These are phyloP conservation scores for Pollicipes pollicipes DNA, from an alignment of 1,140 invertebrate species.

Conservation along the genomic window DNA sequence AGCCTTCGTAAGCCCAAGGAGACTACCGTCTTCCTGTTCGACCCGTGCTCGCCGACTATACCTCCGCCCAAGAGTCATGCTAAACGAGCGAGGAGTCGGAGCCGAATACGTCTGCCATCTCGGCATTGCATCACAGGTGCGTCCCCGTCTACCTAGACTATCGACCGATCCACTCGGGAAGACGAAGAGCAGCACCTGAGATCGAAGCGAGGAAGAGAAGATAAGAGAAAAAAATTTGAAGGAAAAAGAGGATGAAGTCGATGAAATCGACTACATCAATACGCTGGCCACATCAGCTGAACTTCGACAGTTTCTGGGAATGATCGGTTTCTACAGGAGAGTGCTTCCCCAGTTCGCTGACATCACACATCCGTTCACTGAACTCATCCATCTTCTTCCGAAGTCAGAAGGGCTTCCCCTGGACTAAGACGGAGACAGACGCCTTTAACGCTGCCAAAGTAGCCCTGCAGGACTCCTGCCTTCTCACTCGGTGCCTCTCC, in stretches of 20 bases:
- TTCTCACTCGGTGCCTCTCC: too few species aligned
- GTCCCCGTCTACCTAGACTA: neutral
- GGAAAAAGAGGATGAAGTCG: too few species aligned
- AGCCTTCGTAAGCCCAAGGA: too few species aligned
- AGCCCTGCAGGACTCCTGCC: constrained; percentile 7
- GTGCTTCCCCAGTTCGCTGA: constrained; percentile 9
- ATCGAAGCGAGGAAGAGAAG: too few species aligned
- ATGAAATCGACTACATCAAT: neutral
- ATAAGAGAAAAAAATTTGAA: too few species aligned
- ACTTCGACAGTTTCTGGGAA: constrained; percentile 14
- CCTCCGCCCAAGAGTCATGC: neutral
- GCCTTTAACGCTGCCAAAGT: constrained; percentile 3
- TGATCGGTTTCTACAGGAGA: constrained; percentile 13
- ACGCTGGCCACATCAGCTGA: neutral
- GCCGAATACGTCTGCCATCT: neutral
- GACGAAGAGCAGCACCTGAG: neutral
- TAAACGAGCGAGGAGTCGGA: too few species aligned
- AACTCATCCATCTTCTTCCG: neutral
- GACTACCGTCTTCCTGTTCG: too few species aligned
- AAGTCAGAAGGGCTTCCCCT: constrained; percentile 7
- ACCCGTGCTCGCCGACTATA: neutral
- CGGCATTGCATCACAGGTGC: neutral
- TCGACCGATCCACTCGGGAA: too few species aligned
- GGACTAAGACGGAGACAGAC: neutral
- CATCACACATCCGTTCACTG: constrained; percentile 10